Evolutionary conservation across 2,113 vertebrate species (phyloP), one percentile per base, ranked within the genome.

Genomic region (Centropus bengalensis): DNA sequence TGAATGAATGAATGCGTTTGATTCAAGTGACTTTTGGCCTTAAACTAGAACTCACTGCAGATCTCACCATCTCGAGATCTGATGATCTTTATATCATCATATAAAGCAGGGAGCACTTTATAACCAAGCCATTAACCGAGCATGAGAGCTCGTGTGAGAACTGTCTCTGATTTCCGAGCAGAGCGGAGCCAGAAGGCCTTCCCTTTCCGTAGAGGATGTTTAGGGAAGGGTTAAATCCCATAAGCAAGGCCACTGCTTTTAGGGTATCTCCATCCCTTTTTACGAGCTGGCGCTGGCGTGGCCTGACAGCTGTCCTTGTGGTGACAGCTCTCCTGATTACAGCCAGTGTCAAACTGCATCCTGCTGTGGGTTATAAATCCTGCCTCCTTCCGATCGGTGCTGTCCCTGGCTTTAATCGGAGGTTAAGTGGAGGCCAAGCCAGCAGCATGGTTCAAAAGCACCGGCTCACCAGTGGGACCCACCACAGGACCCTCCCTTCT

Each of bases 271-370:
- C 95, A 90, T 97, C 95, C 95, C 94, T 96, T 97, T 97, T 97
- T 97, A 97, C 80, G 96, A 97, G 94, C 91, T 20, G 1, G 89
- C 69, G 94, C 91, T 20, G 1, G 89, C 69, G 51, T 95, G 96
- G 95, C 90, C 94, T 97, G 98, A 98, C 98, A 98, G 98, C 97
- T 98, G 98, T 98, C 98, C 98, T 98, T 97, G 98, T 93, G 94
- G 95, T 97, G 97, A 97, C 98, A 97, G 97, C 97, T 98, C 97
- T 97, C 95, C 94, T 98, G 98, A 98, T 98, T 98, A 97, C 95
- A 97, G 94, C 95, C 88, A 21, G 96, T 97, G 98, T 97, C 97
- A 96, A 96, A 96, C 94, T 87, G 85, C 96, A 95, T 97, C 97
- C 96, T 96, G 97, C 93, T 80, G 92, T 9, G 78, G 97, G 97